Percentiles rank a stretch among this genome's conserved stretches.
These are phyloP conservation scores for Phenganax marumi DNA, from an alignment of 92 coral and sea anemone species.

Conservation along the genomic window DNA sequence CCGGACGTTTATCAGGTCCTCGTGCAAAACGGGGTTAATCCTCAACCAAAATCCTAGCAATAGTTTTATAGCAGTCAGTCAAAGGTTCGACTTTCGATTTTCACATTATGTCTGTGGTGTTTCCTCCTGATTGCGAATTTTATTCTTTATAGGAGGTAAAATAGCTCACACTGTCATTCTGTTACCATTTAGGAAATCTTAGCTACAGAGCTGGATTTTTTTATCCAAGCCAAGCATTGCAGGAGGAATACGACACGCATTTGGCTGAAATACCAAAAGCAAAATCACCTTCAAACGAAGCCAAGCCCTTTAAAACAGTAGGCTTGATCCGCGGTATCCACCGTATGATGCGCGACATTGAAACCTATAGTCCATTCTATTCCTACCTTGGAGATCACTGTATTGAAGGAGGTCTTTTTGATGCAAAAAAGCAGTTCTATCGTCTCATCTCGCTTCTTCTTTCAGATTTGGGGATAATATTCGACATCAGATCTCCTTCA, in stretches of 20 bases:
- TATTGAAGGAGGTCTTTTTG: background rate
- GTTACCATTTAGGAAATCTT: no score
- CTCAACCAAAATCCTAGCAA: no score
- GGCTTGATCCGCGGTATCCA: conserved; percentile 9
- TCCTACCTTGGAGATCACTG: background rate
- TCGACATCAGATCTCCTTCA: conserved; percentile 15
- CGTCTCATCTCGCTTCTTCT: conserved; percentile 20
- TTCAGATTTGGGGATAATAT: conserved; percentile 1
- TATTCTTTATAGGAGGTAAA: no score
- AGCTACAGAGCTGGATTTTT: background rate
- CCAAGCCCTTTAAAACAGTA: background rate
- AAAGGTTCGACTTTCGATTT: no score
- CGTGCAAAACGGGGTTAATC: no score
- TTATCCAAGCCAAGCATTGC: background rate
- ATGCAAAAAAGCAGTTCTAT: conserved; percentile 16
- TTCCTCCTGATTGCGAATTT: no score
- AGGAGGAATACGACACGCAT: background rate
- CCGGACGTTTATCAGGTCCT: no score
- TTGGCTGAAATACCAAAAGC: background rate
- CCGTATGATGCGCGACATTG: background rate
- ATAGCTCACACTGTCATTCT: no score
- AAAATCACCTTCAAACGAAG: background rate
- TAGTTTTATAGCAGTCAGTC: no score
- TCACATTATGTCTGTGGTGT: no score
- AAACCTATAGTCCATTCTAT: background rate